These are phyloP conservation scores for Dallia pectoralis DNA, from an alignment of 2,797 vertebrate genomes.

Conservation along the genomic window DNA sequence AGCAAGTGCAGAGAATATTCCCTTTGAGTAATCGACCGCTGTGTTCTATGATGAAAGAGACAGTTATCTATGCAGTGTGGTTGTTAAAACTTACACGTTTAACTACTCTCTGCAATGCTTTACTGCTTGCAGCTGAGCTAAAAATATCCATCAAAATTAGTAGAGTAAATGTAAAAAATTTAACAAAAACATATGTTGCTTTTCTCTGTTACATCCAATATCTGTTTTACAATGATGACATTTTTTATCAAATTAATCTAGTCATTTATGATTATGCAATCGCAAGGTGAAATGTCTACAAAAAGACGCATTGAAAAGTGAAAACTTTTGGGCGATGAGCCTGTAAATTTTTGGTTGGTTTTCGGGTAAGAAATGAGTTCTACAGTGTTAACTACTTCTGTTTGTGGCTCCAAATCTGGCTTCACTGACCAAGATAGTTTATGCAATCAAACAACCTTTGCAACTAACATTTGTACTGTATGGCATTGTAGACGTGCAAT, in stretches of 20 bases:
- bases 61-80: conserved; percentile 25
- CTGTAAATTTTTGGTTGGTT: too few relatives aligned
- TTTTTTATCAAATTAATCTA: not conserved
- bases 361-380: too few relatives aligned
- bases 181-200: not conserved
- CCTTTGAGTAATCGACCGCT: conserved; percentile 38
- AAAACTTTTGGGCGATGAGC: too few relatives aligned
- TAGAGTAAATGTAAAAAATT: conserved; percentile 9
- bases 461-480: too few relatives aligned
- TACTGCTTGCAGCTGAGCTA: not conserved
- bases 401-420: too few relatives aligned
- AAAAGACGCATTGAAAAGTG: too few relatives aligned
- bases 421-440: too few relatives aligned
- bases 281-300: not conserved
- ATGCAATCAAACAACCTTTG: too few relatives aligned
- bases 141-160: conserved; percentile 8
- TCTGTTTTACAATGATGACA: not conserved
- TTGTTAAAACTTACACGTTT: conserved; percentile 29
- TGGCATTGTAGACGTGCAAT: too few relatives aligned
- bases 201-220: conserved; percentile 21
- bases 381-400: too few relatives aligned
- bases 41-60: conserved; percentile 27
- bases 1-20: conserved; percentile 27
- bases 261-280: not conserved
- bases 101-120: conserved; percentile 7